These are phyloP conservation scores for Tangara arthus DNA, from an alignment of 2,797 vertebrate species.

Conservation along the genomic window DNA sequence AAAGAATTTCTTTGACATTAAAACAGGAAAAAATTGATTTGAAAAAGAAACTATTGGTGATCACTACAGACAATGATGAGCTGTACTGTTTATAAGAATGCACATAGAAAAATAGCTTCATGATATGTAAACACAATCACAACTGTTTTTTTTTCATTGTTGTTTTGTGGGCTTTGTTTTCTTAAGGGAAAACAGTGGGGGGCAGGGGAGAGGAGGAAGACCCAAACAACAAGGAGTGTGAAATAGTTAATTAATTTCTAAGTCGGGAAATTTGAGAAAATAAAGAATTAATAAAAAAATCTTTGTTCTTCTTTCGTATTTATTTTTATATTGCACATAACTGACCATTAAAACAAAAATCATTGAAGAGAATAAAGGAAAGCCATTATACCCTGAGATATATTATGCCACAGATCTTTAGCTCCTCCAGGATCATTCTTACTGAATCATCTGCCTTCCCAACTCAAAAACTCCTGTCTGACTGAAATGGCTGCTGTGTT, in stretches of 20 bases:
- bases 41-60: not conserved
- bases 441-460: not conserved
- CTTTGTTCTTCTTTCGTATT: not conserved
- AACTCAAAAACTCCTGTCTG: not conserved
- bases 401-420: not conserved
- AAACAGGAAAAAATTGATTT: accelerated
- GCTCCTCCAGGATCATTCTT: not conserved
- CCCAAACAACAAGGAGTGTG: not conserved
- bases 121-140: not conserved
- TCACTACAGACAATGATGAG: not conserved
- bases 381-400: not conserved
- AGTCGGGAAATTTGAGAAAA: not conserved
- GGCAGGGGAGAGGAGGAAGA: accelerated
- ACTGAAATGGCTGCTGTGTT: not conserved
- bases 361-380: not conserved
- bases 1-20: not conserved
- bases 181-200: not conserved
- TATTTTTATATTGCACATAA: not conserved
- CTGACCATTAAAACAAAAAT: not conserved
- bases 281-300: not conserved
- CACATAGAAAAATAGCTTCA: not conserved
- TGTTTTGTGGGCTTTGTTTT: not conserved
- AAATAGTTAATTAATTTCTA: not conserved
- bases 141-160: not conserved
- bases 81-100: not conserved